Base-by-base conservation (phyloP, 2,113 vertebrate genomes). In the Cygnus buccinator region DNA sequence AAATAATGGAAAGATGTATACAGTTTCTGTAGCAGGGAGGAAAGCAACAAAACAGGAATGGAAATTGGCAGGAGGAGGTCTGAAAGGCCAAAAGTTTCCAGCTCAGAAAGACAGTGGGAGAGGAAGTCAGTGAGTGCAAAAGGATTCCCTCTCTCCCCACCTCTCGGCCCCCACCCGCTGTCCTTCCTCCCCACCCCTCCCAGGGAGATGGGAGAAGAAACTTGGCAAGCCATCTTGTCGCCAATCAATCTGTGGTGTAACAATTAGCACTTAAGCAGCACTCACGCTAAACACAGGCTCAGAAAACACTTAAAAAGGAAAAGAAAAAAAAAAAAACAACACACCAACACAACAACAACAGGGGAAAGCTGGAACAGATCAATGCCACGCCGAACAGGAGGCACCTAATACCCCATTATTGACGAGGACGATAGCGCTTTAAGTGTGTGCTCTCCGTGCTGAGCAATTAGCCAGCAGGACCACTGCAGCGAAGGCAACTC, bases 211-310 rank as follows among this genome's bases (percentile, higher is more conserved):
- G 87, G 62, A 98, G 96, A 94, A 95, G 95, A 96, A 96, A 97
- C 96, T 97, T 98, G 98, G 98, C 98, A 97, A 97, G 98, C 96
- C 98, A 98, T 97, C 98, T 98, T 96, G 98, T 97, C 97, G 97
- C 98, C 97, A 97, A 98, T 98, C 98, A 98, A 98, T 98, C 97
- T 97, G 98, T 98, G 98, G 98, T 98, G 98, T 98, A 98, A 98
- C 98, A 97, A 97, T 98, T 98, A 99, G 98, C 98, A 98, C 98
- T 98, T 98, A 98, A 98, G 97, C 97, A 95, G 97, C 98, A 98
- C 97, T 98, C 98, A 94, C 84, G 93, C 97, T 98, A 98, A 98
- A 98, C 97, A 97, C 95, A 75, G 74, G 88, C 95, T 97, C 95
- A 96, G 96, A 98, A 98, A 98, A 98, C 97, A 98, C 97, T 98